These are phyloP conservation scores for Echiichthys vipera DNA, from an alignment of 2,797 vertebrate genomes.

Conservation along the genomic window DNA sequence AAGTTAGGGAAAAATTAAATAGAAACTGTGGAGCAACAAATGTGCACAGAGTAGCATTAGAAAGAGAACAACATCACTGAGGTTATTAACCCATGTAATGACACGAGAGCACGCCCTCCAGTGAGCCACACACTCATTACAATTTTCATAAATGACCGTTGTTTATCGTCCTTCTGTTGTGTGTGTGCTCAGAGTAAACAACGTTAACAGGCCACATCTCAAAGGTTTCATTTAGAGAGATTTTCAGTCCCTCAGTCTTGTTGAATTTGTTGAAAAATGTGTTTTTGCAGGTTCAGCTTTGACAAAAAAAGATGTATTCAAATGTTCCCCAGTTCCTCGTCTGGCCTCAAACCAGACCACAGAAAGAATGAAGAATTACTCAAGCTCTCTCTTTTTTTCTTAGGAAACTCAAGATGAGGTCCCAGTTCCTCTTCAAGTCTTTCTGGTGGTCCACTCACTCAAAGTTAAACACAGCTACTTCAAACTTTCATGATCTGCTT, in stretches of 20 bases:
- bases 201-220: neutral
- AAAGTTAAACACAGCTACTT: slow-evolving; percentile 23
- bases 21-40: neutral
- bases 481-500: neutral
- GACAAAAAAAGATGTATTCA: slow-evolving; percentile 12
- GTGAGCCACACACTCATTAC: slow-evolving; percentile 54
- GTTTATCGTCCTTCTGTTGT: neutral
- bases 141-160: slow-evolving; percentile 18
- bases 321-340: slow-evolving; percentile 24
- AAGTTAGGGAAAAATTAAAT: neutral
- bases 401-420: slow-evolving; percentile 55
- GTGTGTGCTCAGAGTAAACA: slow-evolving; percentile 17
- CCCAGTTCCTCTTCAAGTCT: slow-evolving; percentile 52
- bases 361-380: slow-evolving; percentile 64
- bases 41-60: too few species aligned
- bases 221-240: neutral
- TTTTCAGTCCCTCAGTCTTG: neutral
- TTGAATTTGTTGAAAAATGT: slow-evolving; percentile 6
- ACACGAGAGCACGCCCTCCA: slow-evolving; percentile 55
- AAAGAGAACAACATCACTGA: slow-evolving; percentile 18
- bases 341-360: slow-evolving; percentile 59
- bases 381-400: too few species aligned
- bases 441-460: slow-evolving; percentile 60
- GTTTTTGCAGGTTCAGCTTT: slow-evolving; percentile 22
- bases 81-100: slow-evolving; percentile 32